Conservation (phyloP, 2,888 invertebrate genomes). For the Brenthis hecate region DNA sequence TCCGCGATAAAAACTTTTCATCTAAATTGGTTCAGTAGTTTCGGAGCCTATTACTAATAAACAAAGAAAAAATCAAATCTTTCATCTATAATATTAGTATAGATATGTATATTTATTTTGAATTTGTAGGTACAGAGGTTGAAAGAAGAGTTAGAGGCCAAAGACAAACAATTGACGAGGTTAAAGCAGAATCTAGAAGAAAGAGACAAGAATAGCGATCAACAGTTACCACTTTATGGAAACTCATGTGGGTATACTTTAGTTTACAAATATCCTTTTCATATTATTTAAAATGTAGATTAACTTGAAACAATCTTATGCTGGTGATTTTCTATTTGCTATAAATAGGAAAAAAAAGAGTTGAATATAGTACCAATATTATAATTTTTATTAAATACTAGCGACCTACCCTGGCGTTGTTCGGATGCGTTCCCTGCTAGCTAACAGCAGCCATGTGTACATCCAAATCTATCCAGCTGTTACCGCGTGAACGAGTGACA, state of each 20-base stretch:
- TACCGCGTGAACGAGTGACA: neutral
- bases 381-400: no score
- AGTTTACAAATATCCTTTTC: neutral
- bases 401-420: no score
- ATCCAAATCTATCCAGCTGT: no score
- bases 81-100: no score
- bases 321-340: neutral
- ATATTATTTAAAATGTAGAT: neutral
- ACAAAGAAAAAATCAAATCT: no score
- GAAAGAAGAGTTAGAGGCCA: constrained; percentile 83
- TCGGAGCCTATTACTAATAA: no score
- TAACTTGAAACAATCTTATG: neutral
- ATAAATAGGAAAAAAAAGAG: no score
- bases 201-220: constrained; percentile 82
- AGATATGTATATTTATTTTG: neutral
- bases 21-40: no score
- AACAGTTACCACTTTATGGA: constrained; percentile 72
- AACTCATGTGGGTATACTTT: constrained; percentile 62
- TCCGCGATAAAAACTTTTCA: no score
- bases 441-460: no score
- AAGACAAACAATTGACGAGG: constrained; percentile 84
- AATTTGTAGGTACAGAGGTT: constrained; percentile 78
- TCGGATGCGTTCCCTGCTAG: no score
- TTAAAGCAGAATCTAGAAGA: constrained; percentile 83
- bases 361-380: no score